phyloP scores from a whole-genome alignment of 1,140 invertebrate genomes.

The Orchesella cincta region DNA sequence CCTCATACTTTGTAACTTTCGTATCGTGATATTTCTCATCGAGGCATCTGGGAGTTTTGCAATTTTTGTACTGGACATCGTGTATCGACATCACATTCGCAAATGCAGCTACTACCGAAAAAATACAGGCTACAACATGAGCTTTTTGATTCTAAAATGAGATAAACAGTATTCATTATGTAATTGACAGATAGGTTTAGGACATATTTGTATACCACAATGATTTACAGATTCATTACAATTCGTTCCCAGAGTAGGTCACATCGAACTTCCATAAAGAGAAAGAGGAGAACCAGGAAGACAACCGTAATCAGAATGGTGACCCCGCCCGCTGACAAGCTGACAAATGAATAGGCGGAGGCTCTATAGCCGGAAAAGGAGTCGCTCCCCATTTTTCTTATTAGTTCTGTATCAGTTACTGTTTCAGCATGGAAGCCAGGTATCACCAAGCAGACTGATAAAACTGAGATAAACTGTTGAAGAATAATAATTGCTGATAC shows the following conservation, averaged over 20 bases:
- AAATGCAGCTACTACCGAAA: background rate
- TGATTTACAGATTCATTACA: background rate
- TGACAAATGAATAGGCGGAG: background rate
- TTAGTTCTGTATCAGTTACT: background rate
- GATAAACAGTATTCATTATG: background rate
- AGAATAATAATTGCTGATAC: too few relatives aligned
- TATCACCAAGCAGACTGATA: background rate
- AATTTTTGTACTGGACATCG: background rate
- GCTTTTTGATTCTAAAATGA: slow-evolving; percentile 6
- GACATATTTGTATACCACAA: too few relatives aligned
- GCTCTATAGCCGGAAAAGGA: background rate
- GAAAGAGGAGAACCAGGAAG: background rate
- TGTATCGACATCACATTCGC: background rate
- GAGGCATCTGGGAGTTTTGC: background rate
- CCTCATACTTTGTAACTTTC: background rate
- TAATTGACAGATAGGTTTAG: background rate
- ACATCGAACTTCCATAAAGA: background rate
- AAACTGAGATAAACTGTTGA: too few relatives aligned
- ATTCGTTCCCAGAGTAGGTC: background rate
- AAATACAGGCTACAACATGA: slow-evolving; percentile 5
- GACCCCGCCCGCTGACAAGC: background rate
- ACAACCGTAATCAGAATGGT: background rate
- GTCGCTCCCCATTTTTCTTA: background rate
- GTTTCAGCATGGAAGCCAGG: background rate
- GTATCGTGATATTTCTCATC: background rate